Percentiles rank a stretch among this genome's conserved stretches.
Evolutionary conservation across 2,888 invertebrate genomes (phyloP).

Genomic region (Helleia helle): DNA sequence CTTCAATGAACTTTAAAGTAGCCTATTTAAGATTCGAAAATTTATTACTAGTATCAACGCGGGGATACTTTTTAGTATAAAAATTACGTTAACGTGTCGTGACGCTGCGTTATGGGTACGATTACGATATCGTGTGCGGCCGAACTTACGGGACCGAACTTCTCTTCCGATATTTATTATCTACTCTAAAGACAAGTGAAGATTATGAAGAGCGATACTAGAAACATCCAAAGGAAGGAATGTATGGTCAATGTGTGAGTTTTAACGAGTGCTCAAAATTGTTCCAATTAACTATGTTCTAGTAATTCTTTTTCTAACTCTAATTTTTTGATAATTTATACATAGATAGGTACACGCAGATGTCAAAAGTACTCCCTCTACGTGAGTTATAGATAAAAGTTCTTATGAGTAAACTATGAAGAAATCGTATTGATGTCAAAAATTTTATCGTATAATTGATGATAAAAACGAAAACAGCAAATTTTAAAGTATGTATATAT

Average conservation of each 20-base stretch:
- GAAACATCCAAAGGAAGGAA: conserved; percentile 60
- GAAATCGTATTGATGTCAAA: conserved; percentile 8
- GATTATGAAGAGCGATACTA: conserved; percentile 53
- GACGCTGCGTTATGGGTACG: conserved; percentile 11
- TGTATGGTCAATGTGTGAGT: conserved; percentile 69
- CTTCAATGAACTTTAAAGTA: conserved; percentile 20
- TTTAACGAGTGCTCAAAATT: conserved; percentile 72
- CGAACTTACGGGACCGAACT: conserved; percentile 44
- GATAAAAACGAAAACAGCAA: not conserved
- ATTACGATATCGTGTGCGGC: conserved; percentile 11
- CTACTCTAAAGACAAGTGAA: conserved; percentile 63
- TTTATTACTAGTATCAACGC: conserved; percentile 19
- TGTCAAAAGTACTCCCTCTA: conserved; percentile 28
- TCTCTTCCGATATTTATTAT: conserved; percentile 61
- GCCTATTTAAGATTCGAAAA: conserved; percentile 19
- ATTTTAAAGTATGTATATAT: not conserved
- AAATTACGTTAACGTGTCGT: conserved; percentile 18
- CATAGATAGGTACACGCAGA: conserved; percentile 53
- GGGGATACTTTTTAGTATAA: conserved; percentile 20
- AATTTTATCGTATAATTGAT: conserved; percentile 8
- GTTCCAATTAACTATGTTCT: conserved; percentile 67
- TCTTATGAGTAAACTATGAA: conserved; percentile 6
- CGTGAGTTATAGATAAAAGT: conserved; percentile 15
- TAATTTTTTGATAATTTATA: conserved; percentile 60
- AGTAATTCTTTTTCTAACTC: conserved; percentile 69